Conservation (phyloP, 37 sponge, comb jelly and placozoan species). For the Lycopodina hypogea region DNA sequence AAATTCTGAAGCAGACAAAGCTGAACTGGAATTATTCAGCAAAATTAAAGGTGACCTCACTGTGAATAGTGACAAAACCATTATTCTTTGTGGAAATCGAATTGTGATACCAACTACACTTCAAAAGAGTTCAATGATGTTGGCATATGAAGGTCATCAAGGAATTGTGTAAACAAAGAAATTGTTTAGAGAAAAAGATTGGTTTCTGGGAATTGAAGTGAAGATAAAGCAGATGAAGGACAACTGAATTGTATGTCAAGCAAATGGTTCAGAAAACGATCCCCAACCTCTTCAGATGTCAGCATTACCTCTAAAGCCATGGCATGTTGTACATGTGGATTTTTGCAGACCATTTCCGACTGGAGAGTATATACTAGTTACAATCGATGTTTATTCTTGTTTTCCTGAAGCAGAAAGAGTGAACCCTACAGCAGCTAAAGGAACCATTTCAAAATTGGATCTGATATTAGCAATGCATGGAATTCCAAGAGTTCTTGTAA, state of each 20-base stretch:
- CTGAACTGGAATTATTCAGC: too few species aligned
- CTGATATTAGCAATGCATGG: too few species aligned
- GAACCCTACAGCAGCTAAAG: too few species aligned
- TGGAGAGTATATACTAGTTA: slow-evolving; percentile 47
- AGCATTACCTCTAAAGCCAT: slow-evolving; percentile 33
- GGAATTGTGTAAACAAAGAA: too few species aligned
- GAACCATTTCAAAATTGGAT: slow-evolving; percentile 10
- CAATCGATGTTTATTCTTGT: too few species aligned
- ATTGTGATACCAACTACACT: too few species aligned
- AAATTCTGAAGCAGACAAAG: too few species aligned
- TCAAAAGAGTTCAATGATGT: slow-evolving; percentile 9
- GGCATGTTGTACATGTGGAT: slow-evolving; percentile 43
- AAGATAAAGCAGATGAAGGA: slow-evolving; percentile 2
- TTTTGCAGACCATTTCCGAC: slow-evolving; percentile 48
- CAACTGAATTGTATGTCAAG: slow-evolving; percentile 6
- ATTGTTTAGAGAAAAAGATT: slow-evolving; percentile 41
- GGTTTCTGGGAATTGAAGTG: slow-evolving; percentile 27
- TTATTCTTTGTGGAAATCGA: too few species aligned
- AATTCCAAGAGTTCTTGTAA: neutral
- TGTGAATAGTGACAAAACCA: too few species aligned
- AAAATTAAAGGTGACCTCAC: too few species aligned
- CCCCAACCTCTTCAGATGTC: slow-evolving; percentile 40
- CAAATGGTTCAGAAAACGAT: too few species aligned
- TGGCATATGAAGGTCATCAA: slow-evolving; percentile 53
- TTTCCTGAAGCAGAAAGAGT: too few species aligned